phyloP scores from a whole-genome alignment of 2,113 vertebrate species.

The Ptilonorhynchus violaceus region DNA sequence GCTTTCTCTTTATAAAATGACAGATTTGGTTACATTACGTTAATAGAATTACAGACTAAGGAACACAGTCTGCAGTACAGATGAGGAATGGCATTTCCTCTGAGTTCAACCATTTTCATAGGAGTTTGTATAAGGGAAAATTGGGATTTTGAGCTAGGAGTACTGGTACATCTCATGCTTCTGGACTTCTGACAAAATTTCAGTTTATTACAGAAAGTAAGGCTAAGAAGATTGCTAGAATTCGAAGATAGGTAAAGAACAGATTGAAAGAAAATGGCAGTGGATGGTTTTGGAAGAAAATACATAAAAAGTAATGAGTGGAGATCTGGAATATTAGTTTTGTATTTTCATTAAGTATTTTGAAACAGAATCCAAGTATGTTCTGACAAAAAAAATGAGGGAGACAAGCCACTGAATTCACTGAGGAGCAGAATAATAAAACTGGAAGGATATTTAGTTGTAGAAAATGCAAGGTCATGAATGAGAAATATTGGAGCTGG shows the following conservation, averaged over 20 bases:
- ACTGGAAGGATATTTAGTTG: neutral
- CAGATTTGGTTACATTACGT: neutral
- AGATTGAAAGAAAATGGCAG: neutral
- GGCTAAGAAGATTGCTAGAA: neutral
- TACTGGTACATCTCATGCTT: neutral
- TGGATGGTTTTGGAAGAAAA: neutral
- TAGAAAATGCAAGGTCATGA: neutral
- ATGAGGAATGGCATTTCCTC: neutral
- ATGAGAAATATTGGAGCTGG: neutral
- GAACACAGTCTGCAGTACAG: neutral
- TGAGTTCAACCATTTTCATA: neutral
- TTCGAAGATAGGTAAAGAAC: neutral
- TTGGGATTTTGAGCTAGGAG: fast-evolving
- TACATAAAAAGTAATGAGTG: neutral
- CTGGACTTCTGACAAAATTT: neutral
- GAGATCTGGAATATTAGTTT: neutral
- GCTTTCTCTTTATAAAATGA: neutral
- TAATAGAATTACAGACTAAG: neutral
- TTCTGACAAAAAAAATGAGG: neutral
- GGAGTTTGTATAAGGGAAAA: neutral
- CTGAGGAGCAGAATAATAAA: neutral
- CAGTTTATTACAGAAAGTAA: neutral
- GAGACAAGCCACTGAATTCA: neutral
- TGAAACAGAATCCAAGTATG: neutral
- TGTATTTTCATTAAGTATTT: neutral